phyloP scores from a whole-genome alignment of 1,140 invertebrate species.

The Ladona fulva region DNA sequence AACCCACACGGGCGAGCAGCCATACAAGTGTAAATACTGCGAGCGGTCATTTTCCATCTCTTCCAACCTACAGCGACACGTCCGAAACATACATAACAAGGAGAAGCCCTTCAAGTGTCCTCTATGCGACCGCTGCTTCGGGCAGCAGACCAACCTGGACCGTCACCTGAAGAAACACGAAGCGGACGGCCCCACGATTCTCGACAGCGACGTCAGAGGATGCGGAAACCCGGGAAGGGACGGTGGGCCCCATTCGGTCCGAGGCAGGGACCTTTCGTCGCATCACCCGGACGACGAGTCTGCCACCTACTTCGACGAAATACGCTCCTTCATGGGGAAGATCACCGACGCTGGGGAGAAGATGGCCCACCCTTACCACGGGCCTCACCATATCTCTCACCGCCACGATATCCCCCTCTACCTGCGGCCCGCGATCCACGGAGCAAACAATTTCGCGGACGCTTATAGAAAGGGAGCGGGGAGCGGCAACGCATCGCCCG shows the following conservation, averaged over 20 bases:
- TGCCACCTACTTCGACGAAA: constrained; percentile 80
- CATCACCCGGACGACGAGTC: constrained; percentile 54
- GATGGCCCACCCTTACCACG: not conserved
- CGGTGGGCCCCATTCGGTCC: constrained; percentile 22
- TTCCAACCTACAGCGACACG: constrained; percentile 96
- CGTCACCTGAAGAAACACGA: constrained; percentile 97
- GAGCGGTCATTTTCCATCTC: constrained; percentile 98
- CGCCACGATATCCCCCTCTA: not conserved
- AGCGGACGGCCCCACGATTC: constrained; percentile 67
- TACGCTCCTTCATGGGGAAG: constrained; percentile 87
- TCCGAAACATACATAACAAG: constrained; percentile 99
- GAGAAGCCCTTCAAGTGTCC: constrained; percentile 84
- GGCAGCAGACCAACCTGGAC: constrained; percentile 97
- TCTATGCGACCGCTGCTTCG: constrained; percentile 84
- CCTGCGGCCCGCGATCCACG: not conserved
- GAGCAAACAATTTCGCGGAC: not conserved
- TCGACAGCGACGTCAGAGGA: constrained; percentile 43
- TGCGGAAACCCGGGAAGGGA: constrained; percentile 25
- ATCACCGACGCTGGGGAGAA: constrained; percentile 48
- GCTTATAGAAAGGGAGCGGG: not conserved
- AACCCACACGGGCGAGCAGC: constrained; percentile 97
- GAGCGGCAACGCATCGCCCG: not conserved
- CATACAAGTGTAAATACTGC: constrained; percentile 97
- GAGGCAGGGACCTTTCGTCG: constrained; percentile 34
- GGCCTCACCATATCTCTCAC: not conserved